Evolutionary conservation across 2,797 vertebrate genomes (phyloP), one percentile per base, ranked within the genome.

Genomic region (Semaprochilodus insignis): DNA sequence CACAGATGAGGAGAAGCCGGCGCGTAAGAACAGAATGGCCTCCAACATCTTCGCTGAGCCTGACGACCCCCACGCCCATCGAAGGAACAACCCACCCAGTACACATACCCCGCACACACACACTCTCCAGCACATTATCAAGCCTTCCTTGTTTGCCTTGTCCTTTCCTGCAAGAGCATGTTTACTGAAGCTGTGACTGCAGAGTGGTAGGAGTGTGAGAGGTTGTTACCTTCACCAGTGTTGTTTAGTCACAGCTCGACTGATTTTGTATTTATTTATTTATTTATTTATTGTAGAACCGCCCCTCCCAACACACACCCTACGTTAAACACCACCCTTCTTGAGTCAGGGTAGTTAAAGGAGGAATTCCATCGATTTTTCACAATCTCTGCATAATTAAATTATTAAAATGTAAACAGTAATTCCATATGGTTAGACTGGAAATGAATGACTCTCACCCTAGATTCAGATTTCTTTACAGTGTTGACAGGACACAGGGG

Each of bases 11-110:
- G 92, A 97, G 72, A 89, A 96, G 4, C 95, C 97, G 0, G 90
- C 90, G 80, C 94, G 97, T 87, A 97, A 95, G 90, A 96, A 97
- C 93, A 99, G 96, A 91, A 99, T 98, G 96, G 97, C 97, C 85
- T 99, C 98, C 86, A 97, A 92, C 90, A 98, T 99, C 92, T 99
- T 99, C 65, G 97, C 96, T 67, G 96, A 97, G 86, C 94, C 97
- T 23, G 97, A 99, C 83, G 97, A 99, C 91, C 96, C 87, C 86
- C 97, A 95, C 17, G 94, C 94, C 69, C 94, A 94, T 87, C 92
- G 94, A 84, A 95, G 95, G 92, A 96, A 95, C 92, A 96, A 96
- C 84, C 95, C 95, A 92, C 90, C 94, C 91, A 87, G 94, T 94
- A 91, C 92, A 66, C 19, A 57, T 19, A 48, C 8, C 92, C 94